Base-by-base conservation (phyloP, 2,888 invertebrate species). In the Sinotaia quadrata region DNA sequence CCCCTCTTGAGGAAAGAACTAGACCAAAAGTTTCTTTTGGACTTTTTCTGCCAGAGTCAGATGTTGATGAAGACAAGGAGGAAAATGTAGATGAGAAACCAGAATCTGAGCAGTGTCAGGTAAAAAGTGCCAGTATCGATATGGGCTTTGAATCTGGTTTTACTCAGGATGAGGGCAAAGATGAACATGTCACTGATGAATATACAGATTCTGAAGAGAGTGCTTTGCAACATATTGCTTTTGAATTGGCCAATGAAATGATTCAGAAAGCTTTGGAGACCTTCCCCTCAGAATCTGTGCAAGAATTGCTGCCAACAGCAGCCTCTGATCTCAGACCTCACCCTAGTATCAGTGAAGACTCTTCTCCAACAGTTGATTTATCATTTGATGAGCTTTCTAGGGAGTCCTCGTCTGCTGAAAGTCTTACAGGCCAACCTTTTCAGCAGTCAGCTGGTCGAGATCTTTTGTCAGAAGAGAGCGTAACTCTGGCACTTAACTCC, bases 241-340 rank as follows among this genome's bases (percentile, higher is more conserved):
- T 71, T 68, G 72, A 77, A 27, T 37, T 83, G 21, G 78, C 83
- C 33, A 75, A 70, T 36, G 81, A 84, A n/a, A 71, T 84, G 21
- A 82, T 84, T 44, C 74, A 80, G 49, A 72, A 75, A 27, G 84
- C 81, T n/a, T 65, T 85, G 51, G 81, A 83, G 27, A 73, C 71
- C 7, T 82, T 80, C 59, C 68, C 79, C 71, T 31, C 73, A 70
- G 63, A 51, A 47, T 60, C 36, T 15, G 37, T 57, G 15, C 21
- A 61, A 36, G 47, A 49, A 15, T 62, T 62, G 8, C 57, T 68
- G 33, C 61, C 56, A 34, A 31, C 41, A 31, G 41, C 18, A 44
- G 34, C 15, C 18, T 33, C 37, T 21, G 56, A 29, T 27, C 15
- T 37, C 15, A 21, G 10, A 24, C 15, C 29, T 24, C 51, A 57